These are phyloP conservation scores for Atethmia centrago DNA, from an alignment of 2,888 invertebrate species.

Conservation along the genomic window DNA sequence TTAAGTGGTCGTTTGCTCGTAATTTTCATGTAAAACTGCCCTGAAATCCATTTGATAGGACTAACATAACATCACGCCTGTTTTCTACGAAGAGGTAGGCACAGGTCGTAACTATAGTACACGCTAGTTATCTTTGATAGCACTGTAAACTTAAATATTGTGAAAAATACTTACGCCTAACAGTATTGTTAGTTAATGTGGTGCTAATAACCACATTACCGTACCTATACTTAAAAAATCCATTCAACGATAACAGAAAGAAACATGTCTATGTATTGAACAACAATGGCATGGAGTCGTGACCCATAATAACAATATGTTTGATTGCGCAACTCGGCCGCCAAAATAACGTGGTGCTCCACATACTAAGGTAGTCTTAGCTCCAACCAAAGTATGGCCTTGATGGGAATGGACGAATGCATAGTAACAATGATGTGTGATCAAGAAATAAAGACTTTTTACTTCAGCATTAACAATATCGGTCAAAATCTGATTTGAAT, in stretches of 20 bases:
- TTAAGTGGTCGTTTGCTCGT: neutral
- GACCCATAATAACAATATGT: slow-evolving; percentile 57
- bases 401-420: slow-evolving; percentile 15
- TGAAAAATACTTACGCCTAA: neutral
- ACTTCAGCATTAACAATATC: neutral
- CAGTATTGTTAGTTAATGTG: slow-evolving; percentile 13
- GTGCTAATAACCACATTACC: slow-evolving; percentile 12
- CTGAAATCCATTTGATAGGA: neutral
- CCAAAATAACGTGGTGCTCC: slow-evolving; percentile 52
- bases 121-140: no score
- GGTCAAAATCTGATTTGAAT: neutral
- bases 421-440: neutral
- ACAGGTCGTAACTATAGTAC: no score
- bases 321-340: slow-evolving; percentile 56
- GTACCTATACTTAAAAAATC: slow-evolving; percentile 18
- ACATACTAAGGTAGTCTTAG: slow-evolving; percentile 38
- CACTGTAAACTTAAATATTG: neutral
- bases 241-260: slow-evolving; percentile 45
- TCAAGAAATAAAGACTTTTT: neutral
- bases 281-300: slow-evolving; percentile 54
- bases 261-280: slow-evolving; percentile 31
- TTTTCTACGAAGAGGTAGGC: neutral
- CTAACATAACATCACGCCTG: neutral
- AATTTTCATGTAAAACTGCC: neutral
- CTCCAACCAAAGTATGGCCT: slow-evolving; percentile 10